These are phyloP conservation scores for Sebastes matsubarae DNA, from an alignment of 2,797 vertebrate genomes.

Conservation along the genomic window DNA sequence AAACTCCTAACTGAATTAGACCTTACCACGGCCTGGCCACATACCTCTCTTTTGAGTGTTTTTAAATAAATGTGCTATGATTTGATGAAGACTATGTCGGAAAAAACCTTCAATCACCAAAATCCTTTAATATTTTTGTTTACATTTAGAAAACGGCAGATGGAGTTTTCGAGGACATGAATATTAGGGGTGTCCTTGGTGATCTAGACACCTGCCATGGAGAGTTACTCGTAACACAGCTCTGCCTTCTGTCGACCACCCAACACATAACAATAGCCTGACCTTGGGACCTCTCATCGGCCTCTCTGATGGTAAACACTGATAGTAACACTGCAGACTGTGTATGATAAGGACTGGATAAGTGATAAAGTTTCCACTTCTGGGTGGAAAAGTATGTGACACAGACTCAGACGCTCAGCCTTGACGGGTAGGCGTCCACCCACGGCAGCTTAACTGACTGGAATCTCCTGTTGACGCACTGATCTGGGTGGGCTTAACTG, in stretches of 20 bases:
- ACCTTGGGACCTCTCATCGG: conserved; percentile 47
- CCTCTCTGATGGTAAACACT: conserved; percentile 49
- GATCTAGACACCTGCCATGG: conserved; percentile 30
- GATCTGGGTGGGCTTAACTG: conserved; percentile 54
- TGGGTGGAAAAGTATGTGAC: conserved; percentile 40
- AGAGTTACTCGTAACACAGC: conserved; percentile 29
- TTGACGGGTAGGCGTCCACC: conserved; percentile 55
- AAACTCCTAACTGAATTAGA: neutral
- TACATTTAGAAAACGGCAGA: neutral
- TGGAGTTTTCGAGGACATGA: neutral
- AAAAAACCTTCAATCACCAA: neutral
- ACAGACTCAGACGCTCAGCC: conserved; percentile 32
- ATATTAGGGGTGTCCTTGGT: conserved; percentile 7
- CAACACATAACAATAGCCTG: conserved; percentile 29
- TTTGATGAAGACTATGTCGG: neutral
- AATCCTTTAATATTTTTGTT: neutral
- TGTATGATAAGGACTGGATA: conserved; percentile 33
- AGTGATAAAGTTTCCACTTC: conserved; percentile 51
- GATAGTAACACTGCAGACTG: conserved; percentile 24
- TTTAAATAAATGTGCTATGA: neutral
- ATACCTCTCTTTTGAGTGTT: neutral
- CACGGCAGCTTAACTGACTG: conserved; percentile 63
- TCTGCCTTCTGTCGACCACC: conserved; percentile 18
- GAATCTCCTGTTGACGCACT: conserved; percentile 63
- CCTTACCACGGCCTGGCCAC: neutral